Base-by-base conservation (phyloP, 1,140 invertebrate genomes). In the Penaeus indicus region DNA sequence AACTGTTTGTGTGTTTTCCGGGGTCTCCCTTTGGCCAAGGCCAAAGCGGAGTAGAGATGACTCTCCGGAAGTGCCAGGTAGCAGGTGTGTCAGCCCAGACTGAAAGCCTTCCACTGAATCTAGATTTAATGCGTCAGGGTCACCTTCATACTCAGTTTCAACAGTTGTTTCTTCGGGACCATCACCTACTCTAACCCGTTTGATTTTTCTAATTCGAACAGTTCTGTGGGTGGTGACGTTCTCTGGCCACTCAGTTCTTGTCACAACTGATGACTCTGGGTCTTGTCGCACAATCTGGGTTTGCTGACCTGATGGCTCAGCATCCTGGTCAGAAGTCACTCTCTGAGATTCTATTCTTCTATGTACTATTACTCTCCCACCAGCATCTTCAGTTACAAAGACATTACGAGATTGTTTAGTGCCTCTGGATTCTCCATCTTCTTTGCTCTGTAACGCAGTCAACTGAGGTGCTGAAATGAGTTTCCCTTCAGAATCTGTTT, bases 1-100 rank as follows among this genome's bases (percentile, higher is more conserved):
- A 19, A 77, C 72, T 27, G 80, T 83, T 75, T 88, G 64, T 75
- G 87, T 84, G 27, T 83, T 80, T 18, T 75, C 67, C 77, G 87
- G 81, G 77, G 38, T 61, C 87, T 88, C 87, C 87, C 87, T 88
- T 88, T 88, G 87, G 60, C 77, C 69, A 21, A 84, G 72, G 60
- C 81, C 87, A 88, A 88, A 88, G 87, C 54, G 87, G 87, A 88
- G 87, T 67, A 88, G 87, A 84, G 87, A 84, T 38, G 18, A 77
- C 62, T 88, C 87, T 79, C 81, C 84, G 32, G 78, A 61, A 54
- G 54, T 54, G 27, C 80, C 87, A 79, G 81, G 81, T 84, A 82
- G 72, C 72, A 86, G 62, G 42, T 86, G 78, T 69, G 85, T 80
- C 42, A 86, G n/a, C 38, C 67, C 79, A n/a, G 42, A 62, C 63